These are phyloP conservation scores for Eurystomus gularis DNA, from an alignment of 2,113 vertebrate genomes.

Conservation along the genomic window DNA sequence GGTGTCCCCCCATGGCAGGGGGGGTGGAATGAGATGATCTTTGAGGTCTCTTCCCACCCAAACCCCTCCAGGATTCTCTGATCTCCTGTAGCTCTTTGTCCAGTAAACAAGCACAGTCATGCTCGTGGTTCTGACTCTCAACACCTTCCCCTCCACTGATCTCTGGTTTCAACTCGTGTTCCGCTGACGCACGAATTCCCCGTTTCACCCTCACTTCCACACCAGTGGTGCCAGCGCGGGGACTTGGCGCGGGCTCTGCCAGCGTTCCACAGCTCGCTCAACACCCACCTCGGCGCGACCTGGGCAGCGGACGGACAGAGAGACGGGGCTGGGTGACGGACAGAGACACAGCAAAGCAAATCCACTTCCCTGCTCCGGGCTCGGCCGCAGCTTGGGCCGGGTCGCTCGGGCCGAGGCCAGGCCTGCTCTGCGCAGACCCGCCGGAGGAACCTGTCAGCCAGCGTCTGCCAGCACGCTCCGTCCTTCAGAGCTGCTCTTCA, in stretches of 20 bases:
- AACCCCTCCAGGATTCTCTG: neutral
- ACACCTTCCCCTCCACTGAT: neutral
- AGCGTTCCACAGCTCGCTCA: fast-evolving
- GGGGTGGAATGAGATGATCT: neutral
- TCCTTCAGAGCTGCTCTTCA: neutral
- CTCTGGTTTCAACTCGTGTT: neutral
- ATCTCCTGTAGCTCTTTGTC: neutral
- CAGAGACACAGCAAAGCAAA: neutral
- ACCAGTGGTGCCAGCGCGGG: neutral
- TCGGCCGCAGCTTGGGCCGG: neutral
- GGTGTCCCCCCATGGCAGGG: neutral
- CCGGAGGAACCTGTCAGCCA: fast-evolving
- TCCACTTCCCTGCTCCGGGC: neutral
- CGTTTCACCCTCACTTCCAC: neutral
- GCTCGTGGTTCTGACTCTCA: fast-evolving
- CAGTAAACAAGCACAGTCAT: neutral
- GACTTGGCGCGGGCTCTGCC: fast-evolving
- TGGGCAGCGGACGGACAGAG: neutral
- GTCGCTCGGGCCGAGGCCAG: too few relatives aligned
- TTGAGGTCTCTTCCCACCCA: neutral
- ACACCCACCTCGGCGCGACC: fast-evolving
- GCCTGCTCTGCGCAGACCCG: neutral
- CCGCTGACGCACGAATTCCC: fast-evolving
- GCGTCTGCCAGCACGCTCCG: neutral
- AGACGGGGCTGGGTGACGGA: fast-evolving